phyloP scores from a whole-genome alignment of 2,113 vertebrate genomes.

The Amphiprion ocellaris region DNA sequence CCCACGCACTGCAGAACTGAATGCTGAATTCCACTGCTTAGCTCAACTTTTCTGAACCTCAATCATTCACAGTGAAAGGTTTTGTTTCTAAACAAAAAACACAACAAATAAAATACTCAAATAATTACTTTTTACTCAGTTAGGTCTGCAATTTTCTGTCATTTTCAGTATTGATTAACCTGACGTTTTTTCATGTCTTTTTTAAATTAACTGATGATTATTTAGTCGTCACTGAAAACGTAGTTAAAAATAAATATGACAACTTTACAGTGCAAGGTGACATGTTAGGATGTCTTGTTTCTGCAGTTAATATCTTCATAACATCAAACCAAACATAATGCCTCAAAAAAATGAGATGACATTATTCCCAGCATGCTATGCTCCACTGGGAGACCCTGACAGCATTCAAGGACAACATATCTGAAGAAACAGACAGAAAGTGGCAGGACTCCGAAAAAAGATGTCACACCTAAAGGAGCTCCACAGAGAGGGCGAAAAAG shows the following conservation, averaged over 20 bases:
- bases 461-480: slow-evolving; percentile 9
- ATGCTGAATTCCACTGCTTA: slow-evolving; percentile 10
- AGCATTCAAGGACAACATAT: slow-evolving; percentile 12
- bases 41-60: not conserved
- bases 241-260: not conserved
- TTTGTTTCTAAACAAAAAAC: not conserved
- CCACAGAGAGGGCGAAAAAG: slow-evolving; percentile 31
- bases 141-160: not conserved
- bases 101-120: not conserved
- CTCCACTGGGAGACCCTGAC: slow-evolving; percentile 26
- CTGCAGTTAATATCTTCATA: not conserved
- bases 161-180: not conserved
- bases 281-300: not conserved
- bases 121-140: not conserved
- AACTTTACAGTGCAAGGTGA: not conserved
- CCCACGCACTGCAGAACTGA: slow-evolving; percentile 33
- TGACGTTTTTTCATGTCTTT: not conserved
- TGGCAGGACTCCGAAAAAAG: slow-evolving; percentile 3
- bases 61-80: not conserved
- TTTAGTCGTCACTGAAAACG: not conserved
- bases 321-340: slow-evolving; percentile 1
- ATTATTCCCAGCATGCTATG: slow-evolving; percentile 27
- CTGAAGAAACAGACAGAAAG: slow-evolving; percentile 32
- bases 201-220: not conserved
- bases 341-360: not conserved